Base-by-base conservation (phyloP, 2,113 vertebrate species). In the Stigmatopora argus region DNA sequence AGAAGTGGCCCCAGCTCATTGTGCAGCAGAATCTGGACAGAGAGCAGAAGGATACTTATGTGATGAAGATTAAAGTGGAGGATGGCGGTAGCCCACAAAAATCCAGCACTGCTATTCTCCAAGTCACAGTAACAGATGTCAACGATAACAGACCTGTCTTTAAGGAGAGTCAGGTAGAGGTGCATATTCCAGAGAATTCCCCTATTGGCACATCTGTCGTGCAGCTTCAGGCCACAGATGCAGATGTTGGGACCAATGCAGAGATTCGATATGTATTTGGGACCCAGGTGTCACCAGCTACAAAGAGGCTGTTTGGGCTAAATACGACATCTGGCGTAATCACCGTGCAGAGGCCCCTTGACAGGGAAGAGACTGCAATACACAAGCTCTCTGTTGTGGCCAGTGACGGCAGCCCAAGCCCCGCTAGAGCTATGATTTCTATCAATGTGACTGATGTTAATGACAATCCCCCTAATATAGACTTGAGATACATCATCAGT, bases 61-160 rank as follows among this genome's bases (percentile, higher is more conserved):
- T 98, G 82, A 99, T 99, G 97, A 99, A 98, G 91, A 95, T 99
- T 85, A 98, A 98, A 89, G 97, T 98, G 55, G 96, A 99, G 84
- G 97, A 99, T 59, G 97, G 97, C 60, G 97, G 97, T 44, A 94
- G 84, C 18, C 97, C 97, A 0, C 96, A 97, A 84, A 98, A 96
- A 89, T 99, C 96, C 90, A 98, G 97, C 92, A 99, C 97, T 0
- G 97, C 97, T 66, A 98, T 99, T 75, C 94, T 99, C 48, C 97
- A 98, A 86, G 95, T 99, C 47, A 97, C 96, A 67, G 95, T 99
- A 72, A 98, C 94, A 74, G 97, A 99, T 86, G 95, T 99, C 52
- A 99, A 99, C 69, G 97, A 99, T 83, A 99, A 99, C 91, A 91
- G 91, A 65, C 97, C 97, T 0, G 94, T 97, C 69, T 99, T 99